Evolutionary conservation across 2,113 vertebrate species (phyloP).

Genomic region (Chlorodrepanis virens): DNA sequence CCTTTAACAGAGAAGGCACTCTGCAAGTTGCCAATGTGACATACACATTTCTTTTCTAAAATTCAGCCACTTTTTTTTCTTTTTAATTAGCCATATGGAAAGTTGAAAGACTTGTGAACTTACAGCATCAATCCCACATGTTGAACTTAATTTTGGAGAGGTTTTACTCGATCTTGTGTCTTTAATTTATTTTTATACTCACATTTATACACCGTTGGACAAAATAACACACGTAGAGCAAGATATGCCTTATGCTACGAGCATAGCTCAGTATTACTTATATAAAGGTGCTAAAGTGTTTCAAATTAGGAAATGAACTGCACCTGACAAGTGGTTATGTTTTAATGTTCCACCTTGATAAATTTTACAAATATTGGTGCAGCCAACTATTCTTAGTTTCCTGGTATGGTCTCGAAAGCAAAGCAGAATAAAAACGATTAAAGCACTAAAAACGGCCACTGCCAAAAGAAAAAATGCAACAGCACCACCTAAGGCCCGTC

Average conservation of each 20-base stretch:
- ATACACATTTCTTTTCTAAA: slow-evolving; percentile 67
- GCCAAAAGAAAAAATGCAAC: slow-evolving; percentile 51
- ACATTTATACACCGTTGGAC: slow-evolving; percentile 20
- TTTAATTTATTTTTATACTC: slow-evolving; percentile 60
- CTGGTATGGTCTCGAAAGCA: not conserved
- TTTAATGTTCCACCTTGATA: slow-evolving; percentile 40
- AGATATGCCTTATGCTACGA: not conserved
- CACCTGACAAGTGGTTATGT: not conserved
- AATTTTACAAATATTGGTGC: slow-evolving; percentile 1
- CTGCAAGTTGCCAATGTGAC: slow-evolving; percentile 66
- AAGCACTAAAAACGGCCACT: not conserved
- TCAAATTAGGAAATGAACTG: slow-evolving; percentile 27
- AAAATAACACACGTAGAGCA: not conserved
- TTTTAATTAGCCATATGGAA: slow-evolving; percentile 78
- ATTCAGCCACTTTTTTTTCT: slow-evolving; percentile 69
- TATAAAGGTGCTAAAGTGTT: slow-evolving; percentile 15
- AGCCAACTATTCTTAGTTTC: slow-evolving; percentile 30
- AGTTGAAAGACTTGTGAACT: slow-evolving; percentile 73
- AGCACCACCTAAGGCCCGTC: slow-evolving; percentile 68
- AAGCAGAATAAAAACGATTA: slow-evolving; percentile 1
- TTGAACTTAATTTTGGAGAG: slow-evolving; percentile 49
- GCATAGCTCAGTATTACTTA: not conserved
- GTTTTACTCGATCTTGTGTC: slow-evolving; percentile 39
- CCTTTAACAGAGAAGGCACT: slow-evolving; percentile 66
- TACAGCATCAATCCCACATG: slow-evolving; percentile 74